A percentile compares a stretch with the other conserved stretches of the same genome.
These are phyloP conservation scores for Coracopsis vasa DNA, from an alignment of 2,113 vertebrate species.

Conservation along the genomic window DNA sequence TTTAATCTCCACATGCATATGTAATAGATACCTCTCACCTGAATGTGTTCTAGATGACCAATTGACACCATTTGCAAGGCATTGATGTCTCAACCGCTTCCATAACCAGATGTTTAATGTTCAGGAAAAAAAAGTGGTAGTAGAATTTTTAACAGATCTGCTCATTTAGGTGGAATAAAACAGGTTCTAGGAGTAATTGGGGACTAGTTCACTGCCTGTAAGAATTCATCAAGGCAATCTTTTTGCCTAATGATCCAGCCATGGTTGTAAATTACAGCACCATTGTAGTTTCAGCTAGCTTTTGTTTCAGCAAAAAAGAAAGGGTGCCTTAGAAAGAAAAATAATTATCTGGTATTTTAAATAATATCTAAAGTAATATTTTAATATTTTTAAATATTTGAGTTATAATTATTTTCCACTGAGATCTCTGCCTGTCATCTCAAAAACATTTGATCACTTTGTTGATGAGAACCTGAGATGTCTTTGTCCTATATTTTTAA, in stretches of 20 bases:
- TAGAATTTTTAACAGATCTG: neutral
- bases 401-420: neutral
- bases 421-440: neutral
- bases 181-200: conserved; percentile 40
- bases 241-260: conserved; percentile 53
- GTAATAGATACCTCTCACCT: neutral
- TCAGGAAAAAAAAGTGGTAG: neutral
- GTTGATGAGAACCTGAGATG: neutral
- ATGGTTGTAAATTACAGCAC: conserved; percentile 13
- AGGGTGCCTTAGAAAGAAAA: neutral
- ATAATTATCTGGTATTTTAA: neutral
- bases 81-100: conserved; percentile 12
- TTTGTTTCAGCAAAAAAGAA: conserved; percentile 5
- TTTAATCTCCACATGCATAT: neutral
- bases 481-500: neutral
- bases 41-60: conserved; percentile 24
- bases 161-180: conserved; percentile 51
- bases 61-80: neutral
- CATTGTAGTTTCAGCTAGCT: neutral
- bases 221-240: conserved; percentile 54
- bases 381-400: neutral
- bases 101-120: conserved; percentile 55
- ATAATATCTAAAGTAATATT: neutral
- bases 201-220: conserved; percentile 33
- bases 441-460: neutral